Evolutionary conservation across 2,113 vertebrate genomes (phyloP).

Genomic region (Mystacornis crossleyi): DNA sequence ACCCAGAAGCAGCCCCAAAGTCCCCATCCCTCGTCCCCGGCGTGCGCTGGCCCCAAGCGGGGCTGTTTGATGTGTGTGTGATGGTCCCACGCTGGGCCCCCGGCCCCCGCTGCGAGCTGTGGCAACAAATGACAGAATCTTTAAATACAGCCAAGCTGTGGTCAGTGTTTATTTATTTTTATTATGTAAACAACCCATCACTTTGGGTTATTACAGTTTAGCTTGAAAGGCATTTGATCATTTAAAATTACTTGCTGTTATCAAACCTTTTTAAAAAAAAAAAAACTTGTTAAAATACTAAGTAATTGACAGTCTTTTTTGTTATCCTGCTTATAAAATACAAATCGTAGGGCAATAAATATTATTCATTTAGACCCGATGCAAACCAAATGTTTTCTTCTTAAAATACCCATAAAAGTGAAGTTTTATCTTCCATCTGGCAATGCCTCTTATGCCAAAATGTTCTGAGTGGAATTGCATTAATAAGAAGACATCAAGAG

Average conservation of each 20-base stretch:
- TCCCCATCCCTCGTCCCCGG: not conserved
- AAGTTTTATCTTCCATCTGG: slow-evolving; percentile 79
- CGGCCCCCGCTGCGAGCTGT: not conserved
- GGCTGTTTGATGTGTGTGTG: not conserved
- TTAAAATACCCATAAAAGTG: slow-evolving; percentile 67
- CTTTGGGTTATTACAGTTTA: slow-evolving; percentile 34
- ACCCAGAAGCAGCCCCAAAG: not conserved
- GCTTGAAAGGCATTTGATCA: slow-evolving; percentile 5
- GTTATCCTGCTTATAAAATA: slow-evolving; percentile 69
- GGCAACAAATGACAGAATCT: slow-evolving; percentile 57
- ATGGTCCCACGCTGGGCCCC: not conserved
- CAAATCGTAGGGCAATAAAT: slow-evolving; percentile 69
- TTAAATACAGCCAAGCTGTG: slow-evolving; percentile 37
- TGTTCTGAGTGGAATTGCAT: slow-evolving; percentile 71
- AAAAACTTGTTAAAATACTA: slow-evolving; percentile 50
- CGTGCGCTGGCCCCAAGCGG: not conserved
- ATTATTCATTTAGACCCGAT: slow-evolving; percentile 71
- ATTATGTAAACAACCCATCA: slow-evolving; percentile 54
- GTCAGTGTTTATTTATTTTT: slow-evolving; percentile 66
- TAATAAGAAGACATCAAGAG: slow-evolving; percentile 76
- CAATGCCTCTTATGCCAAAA: slow-evolving; percentile 71
- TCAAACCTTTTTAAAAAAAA: not conserved
- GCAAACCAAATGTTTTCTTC: slow-evolving; percentile 76
- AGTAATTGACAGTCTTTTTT: slow-evolving; percentile 69
- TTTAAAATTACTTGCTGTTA: slow-evolving; percentile 29